phyloP scores from a whole-genome alignment of 2,888 invertebrate genomes.

The Agonopterix subpropinquella region DNA sequence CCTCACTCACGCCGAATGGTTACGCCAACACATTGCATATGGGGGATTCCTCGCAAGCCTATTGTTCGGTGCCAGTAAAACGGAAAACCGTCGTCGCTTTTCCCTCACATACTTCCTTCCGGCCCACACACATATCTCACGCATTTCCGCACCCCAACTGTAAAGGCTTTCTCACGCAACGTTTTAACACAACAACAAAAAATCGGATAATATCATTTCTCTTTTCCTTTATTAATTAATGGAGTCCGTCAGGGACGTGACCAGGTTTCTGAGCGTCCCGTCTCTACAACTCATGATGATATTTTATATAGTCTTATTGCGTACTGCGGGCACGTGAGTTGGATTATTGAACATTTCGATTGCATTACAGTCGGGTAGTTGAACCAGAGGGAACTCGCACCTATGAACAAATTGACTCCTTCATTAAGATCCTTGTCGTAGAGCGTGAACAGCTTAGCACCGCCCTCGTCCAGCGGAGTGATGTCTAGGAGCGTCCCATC shows the following conservation, averaged over 20 bases:
- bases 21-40: constrained; percentile 18
- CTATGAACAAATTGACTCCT: constrained; percentile 83
- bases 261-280: constrained; percentile 12
- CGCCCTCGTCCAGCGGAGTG: constrained; percentile 80
- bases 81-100: constrained; percentile 22
- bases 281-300: constrained; percentile 4
- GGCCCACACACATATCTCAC: constrained; percentile 18
- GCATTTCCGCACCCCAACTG: constrained; percentile 14
- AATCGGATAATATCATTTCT: neutral
- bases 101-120: constrained; percentile 22
- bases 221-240: constrained; percentile 20
- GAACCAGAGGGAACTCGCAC: constrained; percentile 22
- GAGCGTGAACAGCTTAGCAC: constrained; percentile 79
- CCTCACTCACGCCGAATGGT: neutral
- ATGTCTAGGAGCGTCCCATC: constrained; percentile 82
- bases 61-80: constrained; percentile 29
- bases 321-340: constrained; percentile 9
- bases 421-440: constrained; percentile 84
- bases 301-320: constrained; percentile 9
- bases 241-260: constrained; percentile 21
- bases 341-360: constrained; percentile 8
- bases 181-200: too few relatives aligned
- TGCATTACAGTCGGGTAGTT: neutral
- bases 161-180: too few relatives aligned
- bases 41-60: constrained; percentile 25